Conservation (phyloP, 30 jellyfish, hydroid and myxozoan genomes). For the Cassiopea xamachana region DNA sequence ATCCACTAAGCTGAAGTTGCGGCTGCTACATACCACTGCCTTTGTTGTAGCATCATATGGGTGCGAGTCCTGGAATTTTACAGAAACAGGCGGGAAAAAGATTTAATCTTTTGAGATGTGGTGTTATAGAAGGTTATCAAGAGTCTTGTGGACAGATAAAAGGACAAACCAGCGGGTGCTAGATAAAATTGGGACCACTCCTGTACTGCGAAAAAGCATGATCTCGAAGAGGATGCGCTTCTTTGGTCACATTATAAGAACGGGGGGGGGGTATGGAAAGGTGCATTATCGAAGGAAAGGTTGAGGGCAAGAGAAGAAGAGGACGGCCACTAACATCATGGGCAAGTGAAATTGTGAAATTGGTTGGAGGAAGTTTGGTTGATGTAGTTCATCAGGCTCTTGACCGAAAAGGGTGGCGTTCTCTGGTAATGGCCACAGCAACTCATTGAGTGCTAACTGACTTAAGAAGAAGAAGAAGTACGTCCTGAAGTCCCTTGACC, state of each 20-base stretch:
- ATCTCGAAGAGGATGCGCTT: slow-evolving; percentile 12
- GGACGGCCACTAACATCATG: slow-evolving; percentile 32
- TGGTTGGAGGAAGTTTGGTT: slow-evolving; percentile 45
- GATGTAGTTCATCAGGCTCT: slow-evolving; percentile 52
- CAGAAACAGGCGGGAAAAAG: background rate
- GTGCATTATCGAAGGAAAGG: slow-evolving; percentile 58
- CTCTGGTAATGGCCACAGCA: slow-evolving; percentile 46
- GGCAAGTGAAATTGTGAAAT: slow-evolving; percentile 41
- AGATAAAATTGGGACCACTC: slow-evolving; percentile 23
- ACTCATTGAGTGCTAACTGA: slow-evolving; percentile 43
- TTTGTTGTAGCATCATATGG: slow-evolving; percentile 14
- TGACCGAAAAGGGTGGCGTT: slow-evolving; percentile 45
- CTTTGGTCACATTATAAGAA: slow-evolving; percentile 51
- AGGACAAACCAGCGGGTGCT: background rate
- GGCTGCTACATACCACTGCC: background rate
- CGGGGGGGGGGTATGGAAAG: slow-evolving; percentile 32
- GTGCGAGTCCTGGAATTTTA: slow-evolving; percentile 12
- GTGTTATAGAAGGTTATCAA: background rate
- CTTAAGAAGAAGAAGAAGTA: background rate
- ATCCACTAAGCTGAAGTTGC: background rate
- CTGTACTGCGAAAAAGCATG: slow-evolving; percentile 17
- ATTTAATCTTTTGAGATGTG: background rate
- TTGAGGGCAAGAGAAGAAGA: slow-evolving; percentile 39
- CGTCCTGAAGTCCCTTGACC: too few species aligned
- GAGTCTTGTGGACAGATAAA: slow-evolving; percentile 1